These are phyloP conservation scores for Archips xylosteana DNA, from an alignment of 2,888 invertebrate genomes.

Conservation along the genomic window DNA sequence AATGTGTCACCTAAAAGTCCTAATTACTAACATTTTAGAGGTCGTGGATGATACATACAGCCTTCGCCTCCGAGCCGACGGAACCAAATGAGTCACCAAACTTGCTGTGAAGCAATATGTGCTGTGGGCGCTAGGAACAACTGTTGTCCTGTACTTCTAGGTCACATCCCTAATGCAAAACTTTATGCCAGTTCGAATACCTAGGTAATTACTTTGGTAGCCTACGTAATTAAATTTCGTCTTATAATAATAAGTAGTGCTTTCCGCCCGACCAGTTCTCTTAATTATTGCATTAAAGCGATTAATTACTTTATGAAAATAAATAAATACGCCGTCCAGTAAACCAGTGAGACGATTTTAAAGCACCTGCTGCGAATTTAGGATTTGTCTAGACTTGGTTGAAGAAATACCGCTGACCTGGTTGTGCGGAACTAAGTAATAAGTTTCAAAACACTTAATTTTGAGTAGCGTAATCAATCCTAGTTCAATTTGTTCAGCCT, in stretches of 20 bases:
- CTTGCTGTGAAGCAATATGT: slow-evolving; percentile 30
- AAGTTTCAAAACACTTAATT: slow-evolving; percentile 19
- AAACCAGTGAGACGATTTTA: slow-evolving; percentile 1
- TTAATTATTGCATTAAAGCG: slow-evolving; percentile 7
- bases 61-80: slow-evolving; percentile 22
- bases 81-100: slow-evolving; percentile 39
- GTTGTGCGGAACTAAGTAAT: slow-evolving; percentile 21
- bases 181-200: neutral
- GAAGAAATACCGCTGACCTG: slow-evolving; percentile 18
- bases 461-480: slow-evolving; percentile 7
- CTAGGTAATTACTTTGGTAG: neutral
- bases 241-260: neutral
- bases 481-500: neutral
- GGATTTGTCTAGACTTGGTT: slow-evolving; percentile 10
- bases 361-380: slow-evolving; percentile 5
- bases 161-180: neutral
- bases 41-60: slow-evolving; percentile 33
- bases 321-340: neutral
- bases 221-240: neutral
- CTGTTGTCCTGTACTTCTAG: slow-evolving; percentile 27
- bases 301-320: slow-evolving; percentile 1
- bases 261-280: neutral
- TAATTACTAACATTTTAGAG: slow-evolving; percentile 22
- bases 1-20: slow-evolving; percentile 34
- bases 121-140: slow-evolving; percentile 25